phyloP scores from a whole-genome alignment of 2,888 invertebrate genomes.

The Empis livida region DNA sequence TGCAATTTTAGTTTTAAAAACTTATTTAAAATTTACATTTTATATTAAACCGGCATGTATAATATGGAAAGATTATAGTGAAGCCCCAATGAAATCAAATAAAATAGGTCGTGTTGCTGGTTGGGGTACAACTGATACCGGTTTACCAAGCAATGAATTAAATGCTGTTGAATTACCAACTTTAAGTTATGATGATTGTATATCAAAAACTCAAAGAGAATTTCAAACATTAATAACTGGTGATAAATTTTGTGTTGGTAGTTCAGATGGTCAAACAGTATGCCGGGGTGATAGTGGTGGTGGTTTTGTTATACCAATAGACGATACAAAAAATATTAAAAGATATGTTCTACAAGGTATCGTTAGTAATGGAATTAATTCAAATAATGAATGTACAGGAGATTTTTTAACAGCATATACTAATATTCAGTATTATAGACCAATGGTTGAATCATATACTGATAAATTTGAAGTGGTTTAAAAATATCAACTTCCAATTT shows the following conservation, averaged over 20 bases:
- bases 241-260: constrained; percentile 29
- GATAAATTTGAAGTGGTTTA: too few relatives aligned
- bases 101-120: constrained; percentile 15
- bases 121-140: constrained; percentile 15
- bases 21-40: constrained; percentile 20
- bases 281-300: constrained; percentile 25
- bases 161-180: constrained; percentile 13
- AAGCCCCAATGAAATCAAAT: constrained; percentile 4
- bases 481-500: too few relatives aligned
- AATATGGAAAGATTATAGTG: constrained; percentile 15
- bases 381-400: neutral
- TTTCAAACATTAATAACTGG: constrained; percentile 14
- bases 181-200: constrained; percentile 14
- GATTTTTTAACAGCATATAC: constrained; percentile 10
- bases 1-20: constrained; percentile 24
- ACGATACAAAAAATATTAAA: neutral
- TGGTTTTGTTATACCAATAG: constrained; percentile 15
- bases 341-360: constrained; percentile 20
- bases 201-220: constrained; percentile 5
- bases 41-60: constrained; percentile 31
- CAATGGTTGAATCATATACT: neutral
- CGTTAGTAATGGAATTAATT: constrained; percentile 14
- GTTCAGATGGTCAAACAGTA: constrained; percentile 11
- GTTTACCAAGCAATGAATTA: constrained; percentile 11
- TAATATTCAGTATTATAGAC: constrained; percentile 13